Evolutionary conservation across 2,888 invertebrate species (phyloP).

Genomic region (Ryuthela nishihirai): DNA sequence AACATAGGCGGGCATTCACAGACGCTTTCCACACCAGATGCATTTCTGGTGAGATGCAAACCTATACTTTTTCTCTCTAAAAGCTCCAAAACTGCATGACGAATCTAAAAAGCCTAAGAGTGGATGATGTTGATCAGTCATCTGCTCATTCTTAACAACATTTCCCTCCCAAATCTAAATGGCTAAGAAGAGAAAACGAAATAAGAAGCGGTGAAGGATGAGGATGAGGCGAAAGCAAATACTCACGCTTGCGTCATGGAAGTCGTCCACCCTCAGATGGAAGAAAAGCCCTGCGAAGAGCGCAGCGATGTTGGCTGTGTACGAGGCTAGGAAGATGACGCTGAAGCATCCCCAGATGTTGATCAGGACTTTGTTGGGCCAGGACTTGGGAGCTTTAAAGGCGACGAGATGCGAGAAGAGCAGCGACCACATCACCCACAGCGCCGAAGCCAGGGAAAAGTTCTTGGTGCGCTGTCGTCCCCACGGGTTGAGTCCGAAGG

Average conservation of each 20-base stretch:
- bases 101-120: too few species aligned
- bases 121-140: too few species aligned
- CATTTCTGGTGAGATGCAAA: too few species aligned
- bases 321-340: conserved; percentile 90
- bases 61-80: too few species aligned
- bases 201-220: too few species aligned
- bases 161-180: too few species aligned
- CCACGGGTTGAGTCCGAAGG: conserved; percentile 92
- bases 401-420: conserved; percentile 89
- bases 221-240: too few species aligned
- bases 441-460: conserved; percentile 80
- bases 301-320: conserved; percentile 90
- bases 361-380: conserved; percentile 94
- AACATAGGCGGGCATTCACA: too few species aligned
- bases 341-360: conserved; percentile 94
- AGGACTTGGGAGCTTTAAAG: conserved; percentile 91
- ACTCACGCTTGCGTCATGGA: conserved; percentile 80
- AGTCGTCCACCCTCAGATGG: conserved; percentile 72
- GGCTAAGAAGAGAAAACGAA: too few species aligned
- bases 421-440: conserved; percentile 92
- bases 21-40: too few species aligned
- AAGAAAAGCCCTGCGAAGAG: conserved; percentile 87
- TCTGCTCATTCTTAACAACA: too few species aligned
- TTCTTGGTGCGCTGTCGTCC: conserved; percentile 87
- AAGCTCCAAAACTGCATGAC: too few species aligned